These are phyloP conservation scores for Peromyscus polionotus DNA, from an alignment of 2,113 vertebrate genomes.

Conservation along the genomic window DNA sequence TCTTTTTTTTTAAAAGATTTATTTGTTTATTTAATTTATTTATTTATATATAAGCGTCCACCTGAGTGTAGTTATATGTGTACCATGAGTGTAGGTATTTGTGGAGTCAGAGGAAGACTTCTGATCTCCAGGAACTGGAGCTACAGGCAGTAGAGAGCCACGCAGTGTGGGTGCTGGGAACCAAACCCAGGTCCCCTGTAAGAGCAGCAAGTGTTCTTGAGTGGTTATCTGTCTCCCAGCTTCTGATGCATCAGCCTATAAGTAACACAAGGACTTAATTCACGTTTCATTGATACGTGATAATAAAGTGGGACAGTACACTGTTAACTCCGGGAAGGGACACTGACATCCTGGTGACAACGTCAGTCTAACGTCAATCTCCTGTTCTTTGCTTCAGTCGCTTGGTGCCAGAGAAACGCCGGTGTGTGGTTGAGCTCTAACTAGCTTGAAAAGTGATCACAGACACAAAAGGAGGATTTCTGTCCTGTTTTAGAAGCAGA, in stretches of 20 bases:
- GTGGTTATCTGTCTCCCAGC: neutral
- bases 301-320: neutral
- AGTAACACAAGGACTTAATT: neutral
- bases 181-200: neutral
- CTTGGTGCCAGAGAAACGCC: neutral
- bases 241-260: neutral
- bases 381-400: neutral
- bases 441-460: neutral
- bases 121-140: neutral
- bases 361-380: neutral
- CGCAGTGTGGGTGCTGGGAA: neutral
- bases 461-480: neutral
- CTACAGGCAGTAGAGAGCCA: neutral
- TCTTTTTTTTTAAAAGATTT: neutral
- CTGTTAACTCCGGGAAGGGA: accelerated
- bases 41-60: neutral
- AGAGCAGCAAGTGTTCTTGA: neutral
- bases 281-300: neutral
- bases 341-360: neutral
- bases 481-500: neutral
- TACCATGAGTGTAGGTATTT: neutral
- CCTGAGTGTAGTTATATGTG: neutral
- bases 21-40: neutral
- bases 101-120: neutral
- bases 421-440: neutral